Evolutionary conservation across 2,797 vertebrate species (phyloP).

Genomic region (Lateolabrax maculatus): DNA sequence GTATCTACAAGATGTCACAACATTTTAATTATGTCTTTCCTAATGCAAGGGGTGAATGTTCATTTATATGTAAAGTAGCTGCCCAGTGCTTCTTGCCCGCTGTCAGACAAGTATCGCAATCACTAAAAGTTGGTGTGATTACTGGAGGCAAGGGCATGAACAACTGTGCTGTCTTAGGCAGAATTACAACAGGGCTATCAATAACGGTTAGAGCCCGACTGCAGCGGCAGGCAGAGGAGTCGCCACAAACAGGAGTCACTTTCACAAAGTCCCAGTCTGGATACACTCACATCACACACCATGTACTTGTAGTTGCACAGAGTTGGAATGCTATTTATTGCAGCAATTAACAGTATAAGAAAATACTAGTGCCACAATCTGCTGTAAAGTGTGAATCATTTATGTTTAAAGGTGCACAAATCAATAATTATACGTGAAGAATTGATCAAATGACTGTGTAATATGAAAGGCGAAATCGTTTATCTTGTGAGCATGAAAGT

Average conservation of each 20-base stretch:
- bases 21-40: slow-evolving; percentile 39
- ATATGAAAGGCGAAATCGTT: too few relatives aligned
- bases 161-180: slow-evolving; percentile 81
- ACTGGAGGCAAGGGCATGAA: slow-evolving; percentile 84
- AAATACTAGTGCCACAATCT: not conserved
- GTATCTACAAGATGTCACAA: not conserved
- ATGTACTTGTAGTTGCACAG: not conserved
- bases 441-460: too few relatives aligned
- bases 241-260: slow-evolving; percentile 73
- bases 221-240: slow-evolving; percentile 65
- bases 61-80: slow-evolving; percentile 69
- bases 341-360: not conserved
- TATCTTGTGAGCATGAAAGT: too few relatives aligned
- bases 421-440: not conserved
- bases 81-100: slow-evolving; percentile 24
- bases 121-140: slow-evolving; percentile 84
- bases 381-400: not conserved
- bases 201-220: slow-evolving; percentile 84
- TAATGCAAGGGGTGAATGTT: slow-evolving; percentile 40
- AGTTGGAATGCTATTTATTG: not conserved
- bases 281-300: slow-evolving; percentile 13
- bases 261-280: slow-evolving; percentile 50
- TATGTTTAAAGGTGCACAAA: not conserved
- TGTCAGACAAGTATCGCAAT: slow-evolving; percentile 65
- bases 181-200: slow-evolving; percentile 84